These are phyloP conservation scores for Tetrao urogallus DNA, from an alignment of 2,113 vertebrate genomes.

Conservation along the genomic window DNA sequence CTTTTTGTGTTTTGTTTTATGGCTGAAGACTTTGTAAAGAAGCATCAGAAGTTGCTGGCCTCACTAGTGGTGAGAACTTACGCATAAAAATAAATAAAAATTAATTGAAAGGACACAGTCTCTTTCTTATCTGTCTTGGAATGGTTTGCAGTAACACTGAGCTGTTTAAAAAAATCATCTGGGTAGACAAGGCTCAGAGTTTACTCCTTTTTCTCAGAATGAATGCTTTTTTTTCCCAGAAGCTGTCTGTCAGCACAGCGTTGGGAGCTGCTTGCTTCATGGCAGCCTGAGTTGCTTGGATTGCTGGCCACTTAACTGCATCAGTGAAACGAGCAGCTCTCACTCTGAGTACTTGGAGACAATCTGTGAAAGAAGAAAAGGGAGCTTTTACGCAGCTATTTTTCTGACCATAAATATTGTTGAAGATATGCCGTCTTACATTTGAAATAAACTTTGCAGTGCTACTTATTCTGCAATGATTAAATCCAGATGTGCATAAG, in stretches of 20 bases:
- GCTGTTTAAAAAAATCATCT: background rate
- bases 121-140: fast-evolving
- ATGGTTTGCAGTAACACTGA: background rate
- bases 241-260: background rate
- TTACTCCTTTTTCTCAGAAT: background rate
- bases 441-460: constrained; percentile 63
- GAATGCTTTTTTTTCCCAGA: background rate
- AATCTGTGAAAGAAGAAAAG: background rate
- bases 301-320: background rate
- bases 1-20: fast-evolving
- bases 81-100: background rate
- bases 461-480: constrained; percentile 54
- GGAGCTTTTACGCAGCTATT: constrained; percentile 20
- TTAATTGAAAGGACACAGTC: background rate
- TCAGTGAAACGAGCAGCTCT: constrained; percentile 9
- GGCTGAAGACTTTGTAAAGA: background rate
- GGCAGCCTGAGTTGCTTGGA: background rate
- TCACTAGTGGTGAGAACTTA: background rate
- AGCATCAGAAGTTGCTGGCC: background rate
- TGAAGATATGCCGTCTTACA: constrained; percentile 64
- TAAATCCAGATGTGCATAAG: constrained; percentile 58
- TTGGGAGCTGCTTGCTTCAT: background rate
- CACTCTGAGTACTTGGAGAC: background rate
- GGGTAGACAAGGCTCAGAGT: background rate
- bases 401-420: constrained; percentile 52